Evolutionary conservation across 1,140 invertebrate genomes (phyloP), one percentile per base, ranked within the genome.

Genomic region (Magallana gigas): DNA sequence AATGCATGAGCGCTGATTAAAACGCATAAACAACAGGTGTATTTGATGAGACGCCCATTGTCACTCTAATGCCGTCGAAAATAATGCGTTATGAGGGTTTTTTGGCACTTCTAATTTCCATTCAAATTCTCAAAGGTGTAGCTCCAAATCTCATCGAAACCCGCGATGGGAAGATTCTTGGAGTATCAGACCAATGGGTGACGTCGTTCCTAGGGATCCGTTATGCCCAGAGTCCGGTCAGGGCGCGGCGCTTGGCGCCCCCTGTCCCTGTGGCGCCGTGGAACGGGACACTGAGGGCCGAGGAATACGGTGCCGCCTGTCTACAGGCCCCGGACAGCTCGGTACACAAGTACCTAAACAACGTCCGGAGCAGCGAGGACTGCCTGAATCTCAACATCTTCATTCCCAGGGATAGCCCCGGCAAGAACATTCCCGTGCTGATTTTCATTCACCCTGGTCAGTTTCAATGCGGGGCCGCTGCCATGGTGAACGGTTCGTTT

Each of bases 381-480:
- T 99, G 98, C 94, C 96, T 99, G 16, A 98, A 98, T 94, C 96
- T 99, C 85, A 99, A 98, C 94, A 97, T 99, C 12, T 96, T 95
- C 95, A 94, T 96, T 89, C 98, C 98, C 1, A 57, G 95, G 96
- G 89, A 91, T 85, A 84, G 86, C 11, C 87, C 89, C 6, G 82
- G 88, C 48, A 81, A 83, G 8, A 90, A 92, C 87, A 96, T 97
- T 87, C 97, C 98, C 18, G 98, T 99, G n/a, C 97, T 99, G 96
- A 96, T 99, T 59, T 99, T 98, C 98, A 97, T 99, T 87, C 99
- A 98, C 94, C 98, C 98, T 62, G 98, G 98, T 62, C 98, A 98
- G 4, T 99, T 99, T 95, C 98, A 98, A 94, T 98, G 97, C 64
- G 98, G 98, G 23, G 97, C 97, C 9, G 97, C 97, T 36, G 98